A percentile compares a stretch with the other conserved stretches of the same genome.
Conservation (phyloP, 2,797 vertebrate genomes). For the Enteromius afrohamiltoni region DNA sequence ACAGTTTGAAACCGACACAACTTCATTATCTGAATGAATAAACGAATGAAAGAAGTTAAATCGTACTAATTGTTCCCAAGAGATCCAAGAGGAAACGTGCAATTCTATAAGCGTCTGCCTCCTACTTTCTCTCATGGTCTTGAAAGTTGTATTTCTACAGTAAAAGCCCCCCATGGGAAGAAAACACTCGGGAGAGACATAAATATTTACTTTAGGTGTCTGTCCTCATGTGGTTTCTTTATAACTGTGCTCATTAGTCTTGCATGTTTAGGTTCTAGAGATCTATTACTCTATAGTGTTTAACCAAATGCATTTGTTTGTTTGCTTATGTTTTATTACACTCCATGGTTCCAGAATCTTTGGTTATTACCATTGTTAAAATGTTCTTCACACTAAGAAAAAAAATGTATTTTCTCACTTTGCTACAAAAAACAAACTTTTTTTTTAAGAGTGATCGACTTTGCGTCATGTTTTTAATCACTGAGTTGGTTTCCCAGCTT, state of each 20-base stretch:
- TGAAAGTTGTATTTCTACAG: neutral
- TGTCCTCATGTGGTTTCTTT: neutral
- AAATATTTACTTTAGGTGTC: slow-evolving; percentile 51
- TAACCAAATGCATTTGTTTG: neutral
- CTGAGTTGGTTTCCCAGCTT: neutral
- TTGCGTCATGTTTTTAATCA: neutral
- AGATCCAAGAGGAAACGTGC: neutral
- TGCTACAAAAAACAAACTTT: neutral
- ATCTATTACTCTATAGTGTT: neutral
- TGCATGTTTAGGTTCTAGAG: slow-evolving; percentile 12
- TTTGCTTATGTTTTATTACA: neutral
- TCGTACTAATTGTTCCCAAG: neutral
- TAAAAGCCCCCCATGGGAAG: slow-evolving; percentile 11
- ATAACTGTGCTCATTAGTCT: neutral
- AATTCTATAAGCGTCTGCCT: neutral
- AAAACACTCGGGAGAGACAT: slow-evolving; percentile 36
- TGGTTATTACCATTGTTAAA: neutral
- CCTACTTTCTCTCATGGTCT: neutral
- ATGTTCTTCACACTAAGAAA: neutral
- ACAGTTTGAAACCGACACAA: neutral
- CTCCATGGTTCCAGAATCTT: neutral
- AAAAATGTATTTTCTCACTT: neutral
- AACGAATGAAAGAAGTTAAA: neutral
- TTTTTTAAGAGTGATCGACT: too few relatives aligned
- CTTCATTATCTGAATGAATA: neutral